Conservation (phyloP, 2,888 invertebrate species). For the Tetropium fuscum region DNA sequence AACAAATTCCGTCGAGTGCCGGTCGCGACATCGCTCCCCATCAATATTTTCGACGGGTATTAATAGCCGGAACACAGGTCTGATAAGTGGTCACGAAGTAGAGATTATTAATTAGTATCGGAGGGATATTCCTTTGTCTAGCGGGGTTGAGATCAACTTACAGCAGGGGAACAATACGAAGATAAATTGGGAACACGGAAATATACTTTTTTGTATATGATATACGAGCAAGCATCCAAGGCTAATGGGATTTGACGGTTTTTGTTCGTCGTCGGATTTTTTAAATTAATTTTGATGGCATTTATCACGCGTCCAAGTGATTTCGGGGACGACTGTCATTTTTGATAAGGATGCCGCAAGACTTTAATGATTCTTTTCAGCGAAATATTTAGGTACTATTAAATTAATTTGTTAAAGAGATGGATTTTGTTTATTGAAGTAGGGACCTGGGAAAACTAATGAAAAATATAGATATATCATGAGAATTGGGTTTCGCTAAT, state of each 20-base stretch:
- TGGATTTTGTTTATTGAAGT: too few relatives aligned
- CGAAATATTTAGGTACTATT: too few relatives aligned
- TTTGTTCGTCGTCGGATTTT: background rate
- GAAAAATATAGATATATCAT: too few relatives aligned
- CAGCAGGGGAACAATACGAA: slow-evolving; percentile 1
- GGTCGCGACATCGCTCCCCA: background rate
- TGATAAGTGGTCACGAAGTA: slow-evolving; percentile 15
- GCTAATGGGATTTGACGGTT: slow-evolving; percentile 1
- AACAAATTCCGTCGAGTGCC: slow-evolving; percentile 2
- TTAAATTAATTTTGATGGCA: slow-evolving; percentile 9
- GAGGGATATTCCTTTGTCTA: slow-evolving; percentile 18
- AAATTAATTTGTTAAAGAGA: too few relatives aligned
- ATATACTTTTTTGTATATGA: slow-evolving; percentile 2
- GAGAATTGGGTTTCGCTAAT: too few relatives aligned
- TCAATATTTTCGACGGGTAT: slow-evolving; percentile 15
- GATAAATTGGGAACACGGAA: background rate
- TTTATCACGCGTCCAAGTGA: slow-evolving; percentile 9
- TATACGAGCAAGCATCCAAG: slow-evolving; percentile 4
- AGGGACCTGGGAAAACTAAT: too few relatives aligned
- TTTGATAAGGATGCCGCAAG: too few relatives aligned
- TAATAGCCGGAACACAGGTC: slow-evolving; percentile 10
- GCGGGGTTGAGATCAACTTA: slow-evolving; percentile 16
- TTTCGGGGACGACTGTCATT: too few relatives aligned
- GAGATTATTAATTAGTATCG: slow-evolving; percentile 20
- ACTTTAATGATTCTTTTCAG: too few relatives aligned